Conservation (phyloP, 2,113 vertebrate species). For the Acanthochromis polyacanthus region DNA sequence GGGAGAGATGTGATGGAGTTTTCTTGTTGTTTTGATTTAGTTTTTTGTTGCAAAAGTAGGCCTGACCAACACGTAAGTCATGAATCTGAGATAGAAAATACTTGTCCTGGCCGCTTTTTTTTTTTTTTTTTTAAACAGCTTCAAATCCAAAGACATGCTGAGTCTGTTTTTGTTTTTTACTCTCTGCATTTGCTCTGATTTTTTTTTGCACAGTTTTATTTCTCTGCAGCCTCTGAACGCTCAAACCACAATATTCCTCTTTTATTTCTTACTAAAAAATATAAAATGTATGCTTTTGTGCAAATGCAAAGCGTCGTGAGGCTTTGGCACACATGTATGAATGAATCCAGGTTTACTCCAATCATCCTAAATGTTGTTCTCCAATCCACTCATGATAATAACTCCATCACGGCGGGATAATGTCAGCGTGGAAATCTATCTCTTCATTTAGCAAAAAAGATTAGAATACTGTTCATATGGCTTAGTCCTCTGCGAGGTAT, state of each 20-base stretch:
- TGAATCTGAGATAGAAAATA: conserved; percentile 24
- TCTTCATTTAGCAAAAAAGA: conserved; percentile 79
- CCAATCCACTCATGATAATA: conserved; percentile 79
- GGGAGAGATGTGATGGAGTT: conserved; percentile 52
- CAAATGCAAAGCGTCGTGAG: conserved; percentile 1
- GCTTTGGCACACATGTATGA: conserved; percentile 45
- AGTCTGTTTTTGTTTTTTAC: not conserved
- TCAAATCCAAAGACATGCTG: conserved; percentile 27
- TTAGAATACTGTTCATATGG: conserved; percentile 77
- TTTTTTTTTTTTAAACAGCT: not conserved
- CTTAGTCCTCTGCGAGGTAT: conserved; percentile 65
- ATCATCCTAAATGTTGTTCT: conserved; percentile 80
- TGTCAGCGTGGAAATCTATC: conserved; percentile 76
- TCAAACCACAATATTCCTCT: not conserved
- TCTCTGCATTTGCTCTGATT: not conserved
- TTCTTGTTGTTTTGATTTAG: not conserved
- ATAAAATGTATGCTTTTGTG: not conserved
- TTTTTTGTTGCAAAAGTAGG: conserved; percentile 27
- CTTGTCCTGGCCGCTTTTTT: not conserved
- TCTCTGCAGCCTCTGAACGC: not conserved
- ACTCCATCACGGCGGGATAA: conserved; percentile 68
- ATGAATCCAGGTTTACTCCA: conserved; percentile 68
- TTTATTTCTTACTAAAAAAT: conserved; percentile 7
- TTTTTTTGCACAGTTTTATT: conserved; percentile 5
- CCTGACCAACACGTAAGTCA: conserved; percentile 26